Percentiles rank a stretch among this genome's conserved stretches.
Evolutionary conservation across 1,140 invertebrate species (phyloP).

Genomic region (Archivesica marissinica): DNA sequence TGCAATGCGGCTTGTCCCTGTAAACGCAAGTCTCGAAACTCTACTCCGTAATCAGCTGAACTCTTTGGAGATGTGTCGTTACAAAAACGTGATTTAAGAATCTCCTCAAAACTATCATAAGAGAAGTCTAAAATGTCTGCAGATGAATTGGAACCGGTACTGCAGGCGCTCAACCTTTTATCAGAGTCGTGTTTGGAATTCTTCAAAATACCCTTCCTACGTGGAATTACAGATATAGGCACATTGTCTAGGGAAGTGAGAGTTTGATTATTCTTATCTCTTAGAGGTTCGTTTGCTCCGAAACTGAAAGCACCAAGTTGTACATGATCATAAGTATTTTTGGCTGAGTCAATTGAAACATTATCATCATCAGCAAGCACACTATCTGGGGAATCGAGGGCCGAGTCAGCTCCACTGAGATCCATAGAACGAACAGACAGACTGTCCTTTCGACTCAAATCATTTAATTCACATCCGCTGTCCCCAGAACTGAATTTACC

Average conservation of each 20-base stretch:
- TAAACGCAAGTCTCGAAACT: slow-evolving; percentile 19
- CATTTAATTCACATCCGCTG: slow-evolving; percentile 75
- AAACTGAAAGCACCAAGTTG: slow-evolving; percentile 55
- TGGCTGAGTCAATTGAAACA: background rate
- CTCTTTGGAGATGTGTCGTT: slow-evolving; percentile 13
- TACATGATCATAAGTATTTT: slow-evolving; percentile 2
- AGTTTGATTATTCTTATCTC: background rate
- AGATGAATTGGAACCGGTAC: slow-evolving; percentile 81
- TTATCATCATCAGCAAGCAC: background rate
- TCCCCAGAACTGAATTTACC: slow-evolving; percentile 79
- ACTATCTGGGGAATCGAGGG: slow-evolving; percentile 54
- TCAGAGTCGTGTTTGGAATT: slow-evolving; percentile 66
- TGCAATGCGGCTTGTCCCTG: slow-evolving; percentile 27
- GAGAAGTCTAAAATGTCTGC: slow-evolving; percentile 82
- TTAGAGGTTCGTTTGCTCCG: background rate
- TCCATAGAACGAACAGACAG: slow-evolving; percentile 42
- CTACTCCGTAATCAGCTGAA: slow-evolving; percentile 9
- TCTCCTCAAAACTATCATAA: slow-evolving; percentile 80
- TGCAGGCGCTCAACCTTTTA: slow-evolving; percentile 80
- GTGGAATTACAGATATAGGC: slow-evolving; percentile 64
- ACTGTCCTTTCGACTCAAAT: slow-evolving; percentile 63
- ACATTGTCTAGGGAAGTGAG: background rate
- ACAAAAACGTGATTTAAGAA: slow-evolving; percentile 45
- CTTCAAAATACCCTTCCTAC: slow-evolving; percentile 76
- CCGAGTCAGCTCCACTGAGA: slow-evolving; percentile 60